phyloP scores from a whole-genome alignment of 2,888 invertebrate genomes.

The Trilocha varians region DNA sequence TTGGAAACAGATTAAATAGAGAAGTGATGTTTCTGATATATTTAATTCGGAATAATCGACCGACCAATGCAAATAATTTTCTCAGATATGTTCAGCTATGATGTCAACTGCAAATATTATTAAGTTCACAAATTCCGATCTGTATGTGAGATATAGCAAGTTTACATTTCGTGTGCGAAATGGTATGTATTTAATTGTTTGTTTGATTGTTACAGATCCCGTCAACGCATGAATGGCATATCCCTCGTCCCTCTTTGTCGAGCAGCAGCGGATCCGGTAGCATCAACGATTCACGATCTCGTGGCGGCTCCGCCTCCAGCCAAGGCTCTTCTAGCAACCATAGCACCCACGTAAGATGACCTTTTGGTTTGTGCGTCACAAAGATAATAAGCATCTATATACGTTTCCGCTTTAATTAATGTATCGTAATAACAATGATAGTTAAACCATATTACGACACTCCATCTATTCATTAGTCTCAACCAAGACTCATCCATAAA shows the following conservation, averaged over 20 bases:
- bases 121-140: too few species aligned
- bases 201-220: slow-evolving; percentile 47
- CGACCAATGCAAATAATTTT: too few species aligned
- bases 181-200: too few species aligned
- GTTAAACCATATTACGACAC: not conserved
- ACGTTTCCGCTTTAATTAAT: slow-evolving; percentile 19
- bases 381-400: slow-evolving; percentile 10
- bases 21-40: too few species aligned
- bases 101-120: too few species aligned
- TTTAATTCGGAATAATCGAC: too few species aligned
- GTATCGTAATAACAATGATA: not conserved
- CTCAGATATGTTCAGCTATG: too few species aligned
- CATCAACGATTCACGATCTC: slow-evolving; percentile 51
- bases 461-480: not conserved
- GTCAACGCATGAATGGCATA: slow-evolving; percentile 77
- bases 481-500: not conserved
- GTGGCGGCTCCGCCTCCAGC: slow-evolving; percentile 77
- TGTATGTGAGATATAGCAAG: too few species aligned
- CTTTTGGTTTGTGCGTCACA: slow-evolving; percentile 21
- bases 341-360: slow-evolving; percentile 82
- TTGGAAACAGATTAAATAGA: too few species aligned
- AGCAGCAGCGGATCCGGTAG: slow-evolving; percentile 56
- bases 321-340: slow-evolving; percentile 77
- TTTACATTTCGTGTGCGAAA: too few species aligned
- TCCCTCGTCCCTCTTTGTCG: slow-evolving; percentile 85